phyloP scores from a whole-genome alignment of 1,140 invertebrate genomes.

The Drosophila kepulauana region DNA sequence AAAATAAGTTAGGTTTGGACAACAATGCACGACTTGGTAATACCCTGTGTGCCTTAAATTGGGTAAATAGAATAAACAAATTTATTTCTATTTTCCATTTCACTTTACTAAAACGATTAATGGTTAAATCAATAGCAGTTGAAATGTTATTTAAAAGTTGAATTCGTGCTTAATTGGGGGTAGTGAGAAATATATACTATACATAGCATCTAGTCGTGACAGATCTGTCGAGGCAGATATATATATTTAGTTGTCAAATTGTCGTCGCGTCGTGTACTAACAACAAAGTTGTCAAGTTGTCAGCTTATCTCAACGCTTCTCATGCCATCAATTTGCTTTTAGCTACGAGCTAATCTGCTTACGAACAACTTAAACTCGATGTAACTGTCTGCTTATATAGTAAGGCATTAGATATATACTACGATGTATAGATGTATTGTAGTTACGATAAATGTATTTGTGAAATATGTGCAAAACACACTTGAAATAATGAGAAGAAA shows the following conservation, averaged over 20 bases:
- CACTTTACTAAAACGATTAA: no score
- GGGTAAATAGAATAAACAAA: no score
- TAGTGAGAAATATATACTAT: no score
- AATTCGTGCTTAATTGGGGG: no score
- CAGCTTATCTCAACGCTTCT: slow-evolving; percentile 1
- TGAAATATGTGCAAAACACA: no score
- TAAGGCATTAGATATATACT: no score
- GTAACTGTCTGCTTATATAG: background rate
- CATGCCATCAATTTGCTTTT: slow-evolving; percentile 7
- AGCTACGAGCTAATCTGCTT: slow-evolving; percentile 1
- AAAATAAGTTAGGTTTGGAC: background rate
- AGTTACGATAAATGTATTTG: no score
- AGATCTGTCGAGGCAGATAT: background rate
- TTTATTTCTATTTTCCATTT: no score
- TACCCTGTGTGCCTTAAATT: slow-evolving; percentile 4
- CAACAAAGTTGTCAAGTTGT: slow-evolving; percentile 15
- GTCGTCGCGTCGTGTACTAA: slow-evolving; percentile 5
- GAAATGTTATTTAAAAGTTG: no score
- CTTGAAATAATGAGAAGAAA: no score
- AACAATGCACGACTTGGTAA: background rate
- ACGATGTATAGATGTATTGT: no score
- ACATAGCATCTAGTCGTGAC: background rate
- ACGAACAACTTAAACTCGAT: background rate
- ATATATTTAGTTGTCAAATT: slow-evolving; percentile 4
- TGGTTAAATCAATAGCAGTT: no score